These are phyloP conservation scores for Drosophila navojoa DNA, from an alignment of 1,140 invertebrate genomes.

Conservation along the genomic window DNA sequence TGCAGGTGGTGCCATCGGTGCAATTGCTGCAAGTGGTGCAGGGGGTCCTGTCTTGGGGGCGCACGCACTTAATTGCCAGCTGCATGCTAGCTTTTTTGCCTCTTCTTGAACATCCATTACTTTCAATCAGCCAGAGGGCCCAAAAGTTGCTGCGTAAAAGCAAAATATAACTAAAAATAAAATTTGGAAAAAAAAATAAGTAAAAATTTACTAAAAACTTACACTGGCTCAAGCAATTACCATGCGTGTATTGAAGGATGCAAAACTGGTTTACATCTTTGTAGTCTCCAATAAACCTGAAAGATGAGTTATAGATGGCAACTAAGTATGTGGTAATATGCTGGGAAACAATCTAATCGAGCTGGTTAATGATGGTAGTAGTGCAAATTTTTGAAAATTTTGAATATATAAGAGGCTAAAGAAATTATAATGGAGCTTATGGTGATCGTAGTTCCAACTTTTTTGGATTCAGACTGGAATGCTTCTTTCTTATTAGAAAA, in stretches of 20 bases:
- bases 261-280: conserved; percentile 30
- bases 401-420: no score
- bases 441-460: no score
- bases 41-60: not conserved
- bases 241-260: conserved; percentile 17
- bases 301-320: not conserved
- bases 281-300: not conserved
- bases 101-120: not conserved
- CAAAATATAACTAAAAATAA: conserved; percentile 24
- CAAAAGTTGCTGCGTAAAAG: conserved; percentile 9
- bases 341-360: no score
- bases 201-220: not conserved
- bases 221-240: not conserved
- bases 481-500: no score
- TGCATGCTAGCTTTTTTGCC: conserved; percentile 16
- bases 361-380: no score
- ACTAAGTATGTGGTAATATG: not conserved
- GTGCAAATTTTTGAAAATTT: no score
- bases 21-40: no score
- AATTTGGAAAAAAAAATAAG: conserved; percentile 2
- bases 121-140: conserved; percentile 29
- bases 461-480: no score
- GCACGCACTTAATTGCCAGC: conserved; percentile 65
- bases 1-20: not conserved
- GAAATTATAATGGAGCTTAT: no score